Percentiles rank a stretch among this genome's conserved stretches.
phyloP scores from a whole-genome alignment of 92 coral and sea anemone species.

The Palythoa grandis region DNA sequence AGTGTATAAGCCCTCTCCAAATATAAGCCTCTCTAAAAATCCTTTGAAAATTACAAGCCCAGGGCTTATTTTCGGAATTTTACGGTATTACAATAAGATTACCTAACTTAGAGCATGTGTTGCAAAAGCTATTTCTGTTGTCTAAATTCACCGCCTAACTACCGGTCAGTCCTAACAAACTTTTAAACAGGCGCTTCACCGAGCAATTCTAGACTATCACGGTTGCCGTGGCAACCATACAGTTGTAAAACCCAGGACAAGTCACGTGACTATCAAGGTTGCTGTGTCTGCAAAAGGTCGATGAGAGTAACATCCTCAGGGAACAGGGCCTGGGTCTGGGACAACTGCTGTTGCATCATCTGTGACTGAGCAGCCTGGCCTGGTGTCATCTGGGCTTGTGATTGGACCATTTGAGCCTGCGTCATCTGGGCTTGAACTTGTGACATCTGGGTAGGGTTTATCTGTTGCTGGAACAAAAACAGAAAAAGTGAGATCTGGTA shows the following conservation, averaged over 20 bases:
- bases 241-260: neutral
- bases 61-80: too few relatives aligned
- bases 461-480: neutral
- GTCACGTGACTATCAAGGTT: conserved; percentile 9
- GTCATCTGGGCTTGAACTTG: conserved; percentile 75
- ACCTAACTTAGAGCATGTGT: too few relatives aligned
- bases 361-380: conserved; percentile 84
- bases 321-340: conserved; percentile 64
- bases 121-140: too few relatives aligned
- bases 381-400: conserved; percentile 79
- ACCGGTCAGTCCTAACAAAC: too few relatives aligned
- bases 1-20: too few relatives aligned
- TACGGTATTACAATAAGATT: too few relatives aligned
- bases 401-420: conserved; percentile 80
- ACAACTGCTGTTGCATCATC: conserved; percentile 74
- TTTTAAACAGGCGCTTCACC: too few relatives aligned
- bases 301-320: conserved; percentile 76
- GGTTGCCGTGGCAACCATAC: neutral
- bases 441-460: conserved; percentile 9
- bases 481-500: neutral
- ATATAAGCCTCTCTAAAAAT: too few relatives aligned
- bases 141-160: too few relatives aligned
- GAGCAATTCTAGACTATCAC: neutral
- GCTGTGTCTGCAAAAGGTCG: conserved; percentile 60
- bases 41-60: too few relatives aligned